Evolutionary conservation across 2,797 vertebrate genomes (phyloP).

Genomic region (Gephyroberyx darwinii): DNA sequence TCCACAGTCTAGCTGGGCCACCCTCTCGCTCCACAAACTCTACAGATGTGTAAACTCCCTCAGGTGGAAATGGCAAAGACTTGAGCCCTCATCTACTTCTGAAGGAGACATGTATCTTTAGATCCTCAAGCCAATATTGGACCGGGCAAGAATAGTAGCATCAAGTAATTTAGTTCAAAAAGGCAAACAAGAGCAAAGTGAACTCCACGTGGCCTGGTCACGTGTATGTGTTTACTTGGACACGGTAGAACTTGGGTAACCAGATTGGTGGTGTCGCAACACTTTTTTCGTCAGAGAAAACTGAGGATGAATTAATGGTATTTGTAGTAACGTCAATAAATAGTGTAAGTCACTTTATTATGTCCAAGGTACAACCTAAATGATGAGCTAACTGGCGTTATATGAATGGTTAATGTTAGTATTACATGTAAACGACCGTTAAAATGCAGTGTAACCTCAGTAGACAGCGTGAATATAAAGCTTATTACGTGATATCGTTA

Average conservation of each 20-base stretch:
- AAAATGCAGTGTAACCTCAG: conserved; percentile 37
- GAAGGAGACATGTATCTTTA: not conserved
- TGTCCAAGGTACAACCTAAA: accelerated
- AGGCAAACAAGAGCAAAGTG: not conserved
- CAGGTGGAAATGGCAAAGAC: conserved; percentile 42
- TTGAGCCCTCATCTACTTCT: not conserved
- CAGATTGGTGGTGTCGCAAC: conserved; percentile 56
- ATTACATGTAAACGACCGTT: not conserved
- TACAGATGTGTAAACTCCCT: conserved; percentile 50
- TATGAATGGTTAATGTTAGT: not conserved
- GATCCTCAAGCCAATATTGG: not conserved
- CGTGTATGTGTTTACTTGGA: conserved; percentile 79
- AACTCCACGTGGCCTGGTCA: conserved; percentile 71
- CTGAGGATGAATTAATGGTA: not conserved
- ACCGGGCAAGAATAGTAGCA: too few relatives aligned
- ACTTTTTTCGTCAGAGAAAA: conserved; percentile 18
- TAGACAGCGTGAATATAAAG: conserved; percentile 26
- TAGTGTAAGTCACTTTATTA: accelerated
- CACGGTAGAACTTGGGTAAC: conserved; percentile 14
- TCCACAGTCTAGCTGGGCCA: conserved; percentile 76
- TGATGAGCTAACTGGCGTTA: not conserved
- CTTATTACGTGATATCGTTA: not conserved
- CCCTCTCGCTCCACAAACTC: conserved; percentile 66
- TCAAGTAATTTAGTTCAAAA: not conserved
- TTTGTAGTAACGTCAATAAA: not conserved